Conservation (phyloP, 2,113 vertebrate species). For the Dasyurus viverrinus region DNA sequence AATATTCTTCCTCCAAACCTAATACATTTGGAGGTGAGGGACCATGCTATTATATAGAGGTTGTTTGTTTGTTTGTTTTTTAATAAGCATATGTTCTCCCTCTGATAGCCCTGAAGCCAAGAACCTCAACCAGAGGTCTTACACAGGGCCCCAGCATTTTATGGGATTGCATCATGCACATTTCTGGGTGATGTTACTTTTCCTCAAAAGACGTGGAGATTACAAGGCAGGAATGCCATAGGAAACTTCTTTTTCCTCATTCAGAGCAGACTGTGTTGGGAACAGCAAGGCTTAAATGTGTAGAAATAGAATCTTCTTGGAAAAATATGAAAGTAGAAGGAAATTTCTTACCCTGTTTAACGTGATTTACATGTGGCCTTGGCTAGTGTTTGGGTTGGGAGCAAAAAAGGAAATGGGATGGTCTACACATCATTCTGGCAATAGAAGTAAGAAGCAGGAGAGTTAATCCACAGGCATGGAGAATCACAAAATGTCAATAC, state of each 20-base stretch:
- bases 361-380: not conserved
- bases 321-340: not conserved
- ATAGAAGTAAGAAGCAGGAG: not conserved
- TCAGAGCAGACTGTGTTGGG: not conserved
- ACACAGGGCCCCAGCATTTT: not conserved
- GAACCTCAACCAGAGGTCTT: not conserved
- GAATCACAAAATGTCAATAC: not conserved
- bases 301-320: not conserved
- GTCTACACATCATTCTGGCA: not conserved
- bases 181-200: not conserved
- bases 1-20: not conserved
- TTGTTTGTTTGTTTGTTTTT: not conserved
- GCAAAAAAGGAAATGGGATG: not conserved
- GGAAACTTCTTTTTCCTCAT: not conserved
- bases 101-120: not conserved
- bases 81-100: not conserved
- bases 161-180: not conserved
- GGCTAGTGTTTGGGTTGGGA: not conserved
- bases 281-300: not conserved
- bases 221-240: not conserved
- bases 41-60: not conserved
- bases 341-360: not conserved
- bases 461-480: not conserved
- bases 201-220: not conserved
- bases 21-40: not conserved